These are phyloP conservation scores for Sminthurinus signatus DNA, from an alignment of 1,140 invertebrate species.

Conservation along the genomic window DNA sequence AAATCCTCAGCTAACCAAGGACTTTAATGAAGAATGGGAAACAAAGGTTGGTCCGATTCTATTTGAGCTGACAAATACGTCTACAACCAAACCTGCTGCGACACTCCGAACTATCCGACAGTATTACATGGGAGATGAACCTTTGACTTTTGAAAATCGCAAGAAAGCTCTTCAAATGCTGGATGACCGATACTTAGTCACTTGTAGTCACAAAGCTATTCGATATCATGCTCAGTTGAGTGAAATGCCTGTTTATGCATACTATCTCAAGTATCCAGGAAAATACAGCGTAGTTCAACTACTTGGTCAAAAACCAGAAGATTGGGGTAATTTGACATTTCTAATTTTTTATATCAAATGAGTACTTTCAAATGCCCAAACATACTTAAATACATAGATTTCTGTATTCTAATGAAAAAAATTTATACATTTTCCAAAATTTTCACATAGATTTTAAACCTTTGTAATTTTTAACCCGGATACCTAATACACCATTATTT, in stretches of 20 bases:
- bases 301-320: constrained; percentile 33
- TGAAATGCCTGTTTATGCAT: constrained; percentile 29
- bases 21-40: constrained; percentile 37
- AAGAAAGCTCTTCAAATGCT: constrained; percentile 31
- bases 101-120: constrained; percentile 15
- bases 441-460: too few relatives aligned
- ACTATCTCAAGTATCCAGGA: constrained; percentile 27
- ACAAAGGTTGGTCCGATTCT: constrained; percentile 25
- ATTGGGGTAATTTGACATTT: constrained; percentile 41
- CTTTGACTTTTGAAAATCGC: constrained; percentile 27
- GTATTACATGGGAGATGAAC: constrained; percentile 24
- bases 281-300: constrained; percentile 32
- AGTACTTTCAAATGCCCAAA: too few relatives aligned
- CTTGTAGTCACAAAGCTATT: constrained; percentile 32
- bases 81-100: neutral
- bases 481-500: too few relatives aligned
- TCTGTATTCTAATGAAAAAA: too few relatives aligned
- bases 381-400: too few relatives aligned
- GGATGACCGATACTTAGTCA: constrained; percentile 30
- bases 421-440: too few relatives aligned
- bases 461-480: too few relatives aligned
- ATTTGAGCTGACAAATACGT: constrained; percentile 25
- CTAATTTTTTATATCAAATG: neutral
- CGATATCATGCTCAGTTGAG: constrained; percentile 29
- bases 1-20: neutral